Evolutionary conservation across 2,888 invertebrate genomes (phyloP), one percentile per base, ranked within the genome.

Genomic region (Noctua janthina): DNA sequence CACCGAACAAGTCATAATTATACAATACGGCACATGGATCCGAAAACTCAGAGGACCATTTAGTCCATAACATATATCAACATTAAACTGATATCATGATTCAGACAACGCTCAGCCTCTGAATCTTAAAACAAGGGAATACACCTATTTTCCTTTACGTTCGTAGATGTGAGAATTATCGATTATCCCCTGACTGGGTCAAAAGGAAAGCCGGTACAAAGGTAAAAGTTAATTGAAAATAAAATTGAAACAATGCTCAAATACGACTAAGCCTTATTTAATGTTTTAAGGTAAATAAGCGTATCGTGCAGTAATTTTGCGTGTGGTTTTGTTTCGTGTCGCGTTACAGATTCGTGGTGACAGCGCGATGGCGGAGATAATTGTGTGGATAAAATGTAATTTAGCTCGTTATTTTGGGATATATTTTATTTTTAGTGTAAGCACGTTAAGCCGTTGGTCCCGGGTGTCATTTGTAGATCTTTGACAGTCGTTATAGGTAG

Each of bases 271-370:
- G 68, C 68, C 62, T 74, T 67, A 79, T 67, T 81, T 69, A 74
- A 81, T 64, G 51, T 56, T 69, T 81, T 46, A 11, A 39, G 39
- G 62, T 74, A 81, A 81, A 74, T 69, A 62, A 69, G 74, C 74
- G 69, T 81, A 69, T 64, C 64, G 74, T 79, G 56, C 15, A 39
- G 54, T 83, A 83, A 87, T 85, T 80, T 62, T 62, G 72, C 70
- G 78, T 82, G 81, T 84, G 84, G 82, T 88, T 82, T 76, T 66
- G 84, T 74, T 74, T 62, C 74, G 68, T 82, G 77, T 78, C 77
- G 10, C 59, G 70, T 82, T 81, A 75, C 78, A 67, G 79, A 74
- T 68, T 43, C 71, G 75, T 72, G 72, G 82, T 84, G 78, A 86
- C 75, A 76, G 68, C 64, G 72, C 72, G 54, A 78, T 69, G n/a